Conservation (phyloP, 2,888 invertebrate species). For the Frankliniella intonsa region DNA sequence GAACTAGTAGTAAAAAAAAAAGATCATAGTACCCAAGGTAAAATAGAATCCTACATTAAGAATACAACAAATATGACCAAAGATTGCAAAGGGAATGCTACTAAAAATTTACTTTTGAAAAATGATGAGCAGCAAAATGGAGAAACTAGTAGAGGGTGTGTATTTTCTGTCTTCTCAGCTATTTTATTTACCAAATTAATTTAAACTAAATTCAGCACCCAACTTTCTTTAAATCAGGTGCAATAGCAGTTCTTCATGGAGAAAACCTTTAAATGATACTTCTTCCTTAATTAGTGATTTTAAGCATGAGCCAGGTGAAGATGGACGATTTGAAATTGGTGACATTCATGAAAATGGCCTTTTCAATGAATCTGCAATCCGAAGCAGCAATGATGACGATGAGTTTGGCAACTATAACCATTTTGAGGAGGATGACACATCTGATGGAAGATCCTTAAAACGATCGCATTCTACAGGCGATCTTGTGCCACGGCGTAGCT, state of each 20-base stretch:
- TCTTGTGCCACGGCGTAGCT: constrained; percentile 46
- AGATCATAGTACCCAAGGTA: no score
- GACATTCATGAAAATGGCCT: constrained; percentile 52
- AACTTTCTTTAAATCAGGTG: background rate
- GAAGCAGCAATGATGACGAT: constrained; percentile 44
- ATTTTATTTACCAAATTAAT: background rate
- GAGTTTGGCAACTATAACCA: constrained; percentile 36
- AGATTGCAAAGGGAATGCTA: background rate
- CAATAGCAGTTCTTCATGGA: background rate
- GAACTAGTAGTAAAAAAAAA: background rate
- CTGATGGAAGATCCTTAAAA: constrained; percentile 45
- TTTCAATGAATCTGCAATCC: constrained; percentile 35
- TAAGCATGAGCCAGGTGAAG: constrained; percentile 42
- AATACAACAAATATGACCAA: no score
- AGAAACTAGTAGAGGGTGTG: background rate
- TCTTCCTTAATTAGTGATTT: constrained; percentile 11
- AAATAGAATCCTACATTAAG: no score
- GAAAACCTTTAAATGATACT: background rate
- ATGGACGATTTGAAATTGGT: constrained; percentile 52
- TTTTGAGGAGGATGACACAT: constrained; percentile 46
- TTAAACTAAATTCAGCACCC: background rate
- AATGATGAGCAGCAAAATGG: background rate
- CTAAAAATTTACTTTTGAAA: background rate
- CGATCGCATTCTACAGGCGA: constrained; percentile 53
- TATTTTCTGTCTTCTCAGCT: background rate